phyloP scores from a whole-genome alignment of 1,140 invertebrate genomes.

The Pseudobourletiella spinata region DNA sequence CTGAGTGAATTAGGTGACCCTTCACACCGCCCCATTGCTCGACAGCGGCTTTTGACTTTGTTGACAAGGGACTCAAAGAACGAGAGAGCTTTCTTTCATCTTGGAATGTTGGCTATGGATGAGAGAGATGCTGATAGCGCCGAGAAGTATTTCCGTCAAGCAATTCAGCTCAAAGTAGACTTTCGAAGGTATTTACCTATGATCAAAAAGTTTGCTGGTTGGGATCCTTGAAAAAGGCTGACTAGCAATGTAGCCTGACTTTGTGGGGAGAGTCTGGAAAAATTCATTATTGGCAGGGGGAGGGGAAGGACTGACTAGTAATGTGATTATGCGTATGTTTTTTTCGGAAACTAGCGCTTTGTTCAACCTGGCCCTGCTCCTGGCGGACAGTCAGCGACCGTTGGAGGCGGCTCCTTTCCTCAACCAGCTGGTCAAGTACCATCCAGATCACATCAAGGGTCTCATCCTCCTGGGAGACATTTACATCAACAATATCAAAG shows the following conservation, averaged over 20 bases:
- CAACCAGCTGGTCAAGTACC: conserved; percentile 78
- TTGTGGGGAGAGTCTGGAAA: no score
- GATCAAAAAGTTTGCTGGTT: background rate
- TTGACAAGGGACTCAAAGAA: conserved; percentile 62
- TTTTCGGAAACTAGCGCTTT: conserved; percentile 62
- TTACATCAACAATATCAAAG: conserved; percentile 91
- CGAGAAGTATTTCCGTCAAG: conserved; percentile 77
- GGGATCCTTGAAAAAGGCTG: background rate
- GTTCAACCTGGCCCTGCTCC: conserved; percentile 84
- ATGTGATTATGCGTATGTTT: background rate
- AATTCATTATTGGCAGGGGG: no score
- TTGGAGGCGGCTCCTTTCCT: conserved; percentile 86
- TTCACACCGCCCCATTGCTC: conserved; percentile 64
- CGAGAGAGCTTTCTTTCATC: conserved; percentile 85
- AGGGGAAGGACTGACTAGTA: no score
- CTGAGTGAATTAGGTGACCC: conserved; percentile 77
- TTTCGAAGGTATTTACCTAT: conserved; percentile 25
- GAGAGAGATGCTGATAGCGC: conserved; percentile 77
- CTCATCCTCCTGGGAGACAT: conserved; percentile 90
- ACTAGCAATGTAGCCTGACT: no score
- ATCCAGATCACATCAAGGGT: conserved; percentile 91
- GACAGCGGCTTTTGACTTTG: conserved; percentile 69
- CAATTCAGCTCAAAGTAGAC: conserved; percentile 55
- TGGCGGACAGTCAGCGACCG: conserved; percentile 77
- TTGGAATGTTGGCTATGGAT: conserved; percentile 95